Percentiles rank a stretch among this genome's conserved stretches.
These are phyloP conservation scores for Champsocephalus esox DNA, from an alignment of 2,797 vertebrate genomes.

Conservation along the genomic window DNA sequence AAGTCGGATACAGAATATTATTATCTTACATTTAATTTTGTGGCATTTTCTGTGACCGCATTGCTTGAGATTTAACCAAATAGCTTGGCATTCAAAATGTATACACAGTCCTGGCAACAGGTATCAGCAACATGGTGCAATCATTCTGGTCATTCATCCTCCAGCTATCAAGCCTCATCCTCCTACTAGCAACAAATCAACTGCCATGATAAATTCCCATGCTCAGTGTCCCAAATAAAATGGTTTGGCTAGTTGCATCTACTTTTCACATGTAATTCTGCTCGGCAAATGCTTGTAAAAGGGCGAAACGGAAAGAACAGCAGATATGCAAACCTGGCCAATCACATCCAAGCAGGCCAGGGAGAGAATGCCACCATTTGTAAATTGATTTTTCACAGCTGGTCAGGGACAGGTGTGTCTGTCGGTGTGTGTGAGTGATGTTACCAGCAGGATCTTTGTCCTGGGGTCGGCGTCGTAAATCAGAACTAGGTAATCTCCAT, in stretches of 20 bases:
- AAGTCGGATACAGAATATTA: background rate
- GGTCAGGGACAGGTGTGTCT: constrained; percentile 68
- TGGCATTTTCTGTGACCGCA: background rate
- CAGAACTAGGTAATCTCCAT: constrained; percentile 65
- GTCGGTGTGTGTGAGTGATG: constrained; percentile 65
- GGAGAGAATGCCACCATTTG: constrained; percentile 52
- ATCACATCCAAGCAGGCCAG: constrained; percentile 24
- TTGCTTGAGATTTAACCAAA: background rate
- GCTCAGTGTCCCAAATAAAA: constrained; percentile 57
- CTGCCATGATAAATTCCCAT: constrained; percentile 45
- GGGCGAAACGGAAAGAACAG: constrained; percentile 8
- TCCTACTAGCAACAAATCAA: constrained; percentile 34
- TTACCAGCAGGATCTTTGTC: constrained; percentile 64
- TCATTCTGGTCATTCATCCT: constrained; percentile 36
- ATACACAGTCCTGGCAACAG: background rate
- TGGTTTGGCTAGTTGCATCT: constrained; percentile 21
- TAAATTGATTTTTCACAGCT: constrained; percentile 65
- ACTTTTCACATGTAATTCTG: constrained; percentile 29
- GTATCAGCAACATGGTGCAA: background rate
- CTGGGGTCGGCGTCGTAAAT: constrained; percentile 71
- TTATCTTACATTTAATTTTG: background rate
- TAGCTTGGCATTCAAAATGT: background rate
- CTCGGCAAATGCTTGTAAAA: constrained; percentile 23
- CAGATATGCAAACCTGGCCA: constrained; percentile 12
- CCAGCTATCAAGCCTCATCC: constrained; percentile 33